Conservation (phyloP, 2,888 invertebrate species). For the Fragum whitleyi region DNA sequence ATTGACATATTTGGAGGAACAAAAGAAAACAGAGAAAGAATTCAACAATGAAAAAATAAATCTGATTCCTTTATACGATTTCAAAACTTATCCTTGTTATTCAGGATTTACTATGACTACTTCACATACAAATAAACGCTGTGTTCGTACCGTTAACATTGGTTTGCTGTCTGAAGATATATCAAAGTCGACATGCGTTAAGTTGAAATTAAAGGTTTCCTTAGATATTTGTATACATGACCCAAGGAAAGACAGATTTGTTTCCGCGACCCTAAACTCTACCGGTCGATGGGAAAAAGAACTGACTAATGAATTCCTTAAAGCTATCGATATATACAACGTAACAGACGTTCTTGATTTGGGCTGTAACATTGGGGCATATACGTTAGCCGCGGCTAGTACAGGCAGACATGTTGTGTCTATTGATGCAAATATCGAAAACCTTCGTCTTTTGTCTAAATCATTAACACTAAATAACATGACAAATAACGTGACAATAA, state of each 20-base stretch:
- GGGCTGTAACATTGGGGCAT: slow-evolving; percentile 3
- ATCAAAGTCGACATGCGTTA: no score
- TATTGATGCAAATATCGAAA: neutral
- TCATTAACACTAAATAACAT: neutral
- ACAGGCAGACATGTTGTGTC: neutral
- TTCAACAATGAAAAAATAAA: neutral
- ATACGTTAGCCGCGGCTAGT: neutral
- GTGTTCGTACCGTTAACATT: no score
- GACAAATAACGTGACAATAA: neutral
- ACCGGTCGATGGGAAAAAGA: neutral
- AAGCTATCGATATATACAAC: neutral
- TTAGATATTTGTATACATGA: no score
- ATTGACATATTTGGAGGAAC: no score
- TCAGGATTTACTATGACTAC: no score
- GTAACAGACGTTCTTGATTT: neutral
- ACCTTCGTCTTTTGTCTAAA: neutral
- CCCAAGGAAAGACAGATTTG: neutral
- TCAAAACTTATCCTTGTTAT: neutral
- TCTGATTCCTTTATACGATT: neutral
- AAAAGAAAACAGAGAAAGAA: no score
- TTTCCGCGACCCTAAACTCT: neutral
- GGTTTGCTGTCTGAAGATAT: no score
- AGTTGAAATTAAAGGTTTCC: no score
- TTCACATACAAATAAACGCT: no score
- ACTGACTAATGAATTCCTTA: neutral